Conservation (phyloP, 2,888 invertebrate species). For the Heliconius ethilla region DNA sequence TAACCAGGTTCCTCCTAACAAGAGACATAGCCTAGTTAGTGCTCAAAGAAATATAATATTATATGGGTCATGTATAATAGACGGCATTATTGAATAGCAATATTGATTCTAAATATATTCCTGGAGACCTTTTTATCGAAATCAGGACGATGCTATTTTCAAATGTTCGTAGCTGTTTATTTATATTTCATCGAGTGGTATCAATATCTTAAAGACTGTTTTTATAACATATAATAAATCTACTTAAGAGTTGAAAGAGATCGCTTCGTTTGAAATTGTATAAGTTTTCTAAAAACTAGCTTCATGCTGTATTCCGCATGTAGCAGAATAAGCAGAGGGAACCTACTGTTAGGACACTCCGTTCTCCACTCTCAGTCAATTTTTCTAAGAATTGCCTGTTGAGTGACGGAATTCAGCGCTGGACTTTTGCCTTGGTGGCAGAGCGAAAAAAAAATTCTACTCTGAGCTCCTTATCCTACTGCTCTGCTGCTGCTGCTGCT, state of each 20-base stretch:
- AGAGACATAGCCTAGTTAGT: not conserved
- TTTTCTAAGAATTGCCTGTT: no score
- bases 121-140: not conserved
- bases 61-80: not conserved
- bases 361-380: no score
- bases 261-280: no score
- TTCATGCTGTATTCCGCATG: no score
- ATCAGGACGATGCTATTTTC: slow-evolving; percentile 15
- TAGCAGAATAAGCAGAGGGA: no score
- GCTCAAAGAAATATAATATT: not conserved
- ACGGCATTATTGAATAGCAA: not conserved
- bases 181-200: not conserved
- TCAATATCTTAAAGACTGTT: not conserved
- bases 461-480: no score
- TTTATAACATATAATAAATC: not conserved
- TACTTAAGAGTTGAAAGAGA: not conserved
- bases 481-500: no score
- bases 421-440: no score
- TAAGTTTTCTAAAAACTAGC: not conserved
- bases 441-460: no score
- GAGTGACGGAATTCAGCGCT: no score
- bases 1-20: not conserved
- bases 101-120: slow-evolving; percentile 11
- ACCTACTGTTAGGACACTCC: no score
- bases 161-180: slow-evolving; percentile 2